Evolutionary conservation across 2,888 invertebrate species (phyloP).

Genomic region (Atethmia centrago): DNA sequence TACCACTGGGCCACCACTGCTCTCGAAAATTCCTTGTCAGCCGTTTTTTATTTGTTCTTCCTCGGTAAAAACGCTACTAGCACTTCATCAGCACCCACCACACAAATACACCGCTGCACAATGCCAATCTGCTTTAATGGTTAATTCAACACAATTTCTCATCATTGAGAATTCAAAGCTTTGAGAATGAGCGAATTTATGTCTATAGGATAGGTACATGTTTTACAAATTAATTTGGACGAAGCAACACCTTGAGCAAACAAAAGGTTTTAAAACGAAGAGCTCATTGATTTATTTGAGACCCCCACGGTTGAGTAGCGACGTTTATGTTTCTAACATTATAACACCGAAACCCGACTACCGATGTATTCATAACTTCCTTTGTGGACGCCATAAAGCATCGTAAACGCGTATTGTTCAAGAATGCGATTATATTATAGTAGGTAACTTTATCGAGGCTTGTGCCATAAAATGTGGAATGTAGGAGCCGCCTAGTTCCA

Average conservation of each 20-base stretch:
- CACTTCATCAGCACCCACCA: too few relatives aligned
- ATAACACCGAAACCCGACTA: conserved; percentile 74
- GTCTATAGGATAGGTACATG: background rate
- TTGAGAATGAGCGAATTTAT: background rate
- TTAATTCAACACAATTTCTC: background rate
- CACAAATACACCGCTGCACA: too few relatives aligned
- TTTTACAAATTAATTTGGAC: background rate
- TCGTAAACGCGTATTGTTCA: conserved; percentile 81
- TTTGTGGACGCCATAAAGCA: conserved; percentile 74
- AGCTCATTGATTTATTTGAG: conserved; percentile 54
- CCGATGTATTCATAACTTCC: conserved; percentile 82
- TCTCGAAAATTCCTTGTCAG: too few relatives aligned
- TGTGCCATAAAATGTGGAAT: conserved; percentile 69
- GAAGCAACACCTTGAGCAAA: conserved; percentile 19
- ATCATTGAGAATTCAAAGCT: background rate
- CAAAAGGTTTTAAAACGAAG: conserved; percentile 32
- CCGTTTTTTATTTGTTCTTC: too few relatives aligned
- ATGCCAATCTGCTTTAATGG: background rate
- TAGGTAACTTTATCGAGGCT: conserved; percentile 73
- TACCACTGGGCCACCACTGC: too few relatives aligned
- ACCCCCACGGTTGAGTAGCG: conserved; percentile 39
- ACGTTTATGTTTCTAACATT: conserved; percentile 68
- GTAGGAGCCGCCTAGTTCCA: conserved; percentile 60
- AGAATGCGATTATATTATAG: conserved; percentile 78
- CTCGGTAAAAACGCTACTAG: too few relatives aligned